phyloP scores from a whole-genome alignment of 2,888 invertebrate genomes.

The Seira musarum region DNA sequence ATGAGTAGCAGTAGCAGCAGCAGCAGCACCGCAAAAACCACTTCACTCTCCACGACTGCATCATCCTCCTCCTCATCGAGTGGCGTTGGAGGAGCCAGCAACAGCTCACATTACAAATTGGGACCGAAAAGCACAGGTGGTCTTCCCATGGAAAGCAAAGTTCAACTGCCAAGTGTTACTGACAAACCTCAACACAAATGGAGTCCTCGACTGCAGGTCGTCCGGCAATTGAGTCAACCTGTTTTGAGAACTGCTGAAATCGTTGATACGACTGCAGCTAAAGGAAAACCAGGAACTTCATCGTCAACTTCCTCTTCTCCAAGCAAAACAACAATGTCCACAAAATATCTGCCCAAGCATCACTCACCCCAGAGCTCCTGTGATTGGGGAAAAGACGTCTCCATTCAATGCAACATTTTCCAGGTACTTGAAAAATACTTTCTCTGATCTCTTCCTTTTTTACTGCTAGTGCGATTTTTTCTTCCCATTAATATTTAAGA shows the following conservation, averaged over 20 bases:
- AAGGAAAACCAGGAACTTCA: slow-evolving; percentile 9
- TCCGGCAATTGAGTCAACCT: slow-evolving; percentile 55
- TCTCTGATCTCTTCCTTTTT: slow-evolving; percentile 6
- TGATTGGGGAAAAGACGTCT: slow-evolving; percentile 62
- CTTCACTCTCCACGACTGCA: slow-evolving; percentile 13
- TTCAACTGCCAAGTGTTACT: background rate
- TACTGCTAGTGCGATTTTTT: background rate
- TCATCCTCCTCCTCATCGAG: slow-evolving; percentile 28
- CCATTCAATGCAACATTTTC: slow-evolving; percentile 58
- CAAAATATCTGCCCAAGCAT: slow-evolving; percentile 43
- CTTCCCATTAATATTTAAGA: background rate
- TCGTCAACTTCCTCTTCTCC: slow-evolving; percentile 15
- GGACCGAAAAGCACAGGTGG: slow-evolving; percentile 1
- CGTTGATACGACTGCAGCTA: slow-evolving; percentile 29
- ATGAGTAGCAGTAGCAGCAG: slow-evolving; percentile 22
- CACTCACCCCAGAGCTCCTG: slow-evolving; percentile 50
- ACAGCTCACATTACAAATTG: background rate
- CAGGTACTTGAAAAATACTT: slow-evolving; percentile 49
- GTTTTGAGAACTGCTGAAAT: slow-evolving; percentile 50
- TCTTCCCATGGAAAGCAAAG: background rate
- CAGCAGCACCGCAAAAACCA: slow-evolving; percentile 5
- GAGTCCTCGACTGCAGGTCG: slow-evolving; percentile 52
- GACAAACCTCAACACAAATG: slow-evolving; percentile 37
- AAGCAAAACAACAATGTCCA: slow-evolving; percentile 18
- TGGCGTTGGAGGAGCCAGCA: background rate